Evolutionary conservation across 2,113 vertebrate species (phyloP), one percentile per base, ranked within the genome.

Genomic region (Rousettus leschenaultii): DNA sequence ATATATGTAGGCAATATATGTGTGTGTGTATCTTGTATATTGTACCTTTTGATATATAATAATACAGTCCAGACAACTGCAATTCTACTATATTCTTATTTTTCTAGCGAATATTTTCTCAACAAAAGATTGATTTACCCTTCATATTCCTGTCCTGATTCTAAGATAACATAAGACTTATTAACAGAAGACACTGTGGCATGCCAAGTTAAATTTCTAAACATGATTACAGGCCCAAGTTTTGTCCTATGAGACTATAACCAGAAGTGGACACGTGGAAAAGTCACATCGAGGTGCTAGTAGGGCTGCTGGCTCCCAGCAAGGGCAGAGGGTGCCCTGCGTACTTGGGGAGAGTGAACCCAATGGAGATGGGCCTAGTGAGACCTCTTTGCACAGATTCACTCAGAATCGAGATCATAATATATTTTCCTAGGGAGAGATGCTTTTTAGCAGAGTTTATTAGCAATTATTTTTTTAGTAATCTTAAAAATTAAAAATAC

Each of bases 401-500:
- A 30, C 26, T 92, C 61, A 35, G 45, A 91, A 51, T 91, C 74
- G 57, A 74, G 13, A 83, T 75, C 45, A 6, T 71, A 79, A 87
- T 94, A 43, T 30, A 43, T 55, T 33, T 91, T 74, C 63, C 74
- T 80, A 22, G 45, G 43, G n/a, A 86, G 28, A 85, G 33, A 95
- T 88, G 35, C 15, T 79, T 86, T 92, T 96, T 93, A 93, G 70
- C 71, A 79, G 53, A 94, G 51, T 95, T 95, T 93, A 93, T 95
- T 96, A 88, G 65, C 40, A 89, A 94, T 93, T 91, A 90, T 92
- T 92, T 94, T 94, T 94, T 96, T 85, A 96, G 63, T n/a, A 59
- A 91, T 94, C 97, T 86, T 4, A 95, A 97, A 96, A 91, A 1
- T 35, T 78, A 95, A 85, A 94, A 95, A 93, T 78, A 79, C 0